phyloP scores from a whole-genome alignment of 1,140 invertebrate genomes.

The Drosophila sp. region DNA sequence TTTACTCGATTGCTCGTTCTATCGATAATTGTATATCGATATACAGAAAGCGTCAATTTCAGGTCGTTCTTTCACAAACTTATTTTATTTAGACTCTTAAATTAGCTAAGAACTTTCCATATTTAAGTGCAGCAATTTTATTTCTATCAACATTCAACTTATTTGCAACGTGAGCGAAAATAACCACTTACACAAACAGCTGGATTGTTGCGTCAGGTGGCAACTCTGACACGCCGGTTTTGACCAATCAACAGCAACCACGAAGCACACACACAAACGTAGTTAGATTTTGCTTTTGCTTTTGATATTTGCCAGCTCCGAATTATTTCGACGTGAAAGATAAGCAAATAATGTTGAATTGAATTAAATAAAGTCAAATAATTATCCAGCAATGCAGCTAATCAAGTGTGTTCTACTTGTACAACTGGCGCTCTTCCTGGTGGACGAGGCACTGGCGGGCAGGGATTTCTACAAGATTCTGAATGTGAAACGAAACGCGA shows the following conservation, averaged over 20 bases:
- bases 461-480: slow-evolving; percentile 99
- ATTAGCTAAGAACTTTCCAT: too few relatives aligned
- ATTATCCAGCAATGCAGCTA: slow-evolving; percentile 55
- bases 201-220: slow-evolving; percentile 28
- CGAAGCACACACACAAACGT: slow-evolving; percentile 69
- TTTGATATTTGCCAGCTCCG: slow-evolving; percentile 61
- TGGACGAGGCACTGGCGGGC: slow-evolving; percentile 85
- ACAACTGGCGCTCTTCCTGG: slow-evolving; percentile 64
- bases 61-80: too few relatives aligned
- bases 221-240: slow-evolving; percentile 47
- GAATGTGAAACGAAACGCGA: slow-evolving; percentile 90
- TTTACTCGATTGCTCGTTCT: too few relatives aligned
- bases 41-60: too few relatives aligned
- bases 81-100: too few relatives aligned
- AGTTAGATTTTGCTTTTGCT: slow-evolving; percentile 42
- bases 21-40: too few relatives aligned
- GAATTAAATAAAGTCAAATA: slow-evolving; percentile 18
- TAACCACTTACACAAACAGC: slow-evolving; percentile 40
- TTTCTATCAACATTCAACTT: not conserved
- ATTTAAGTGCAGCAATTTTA: too few relatives aligned
- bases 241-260: slow-evolving; percentile 72
- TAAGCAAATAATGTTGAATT: slow-evolving; percentile 37
- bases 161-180: slow-evolving; percentile 22
- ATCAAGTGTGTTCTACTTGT: slow-evolving; percentile 63
- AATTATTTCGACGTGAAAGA: slow-evolving; percentile 40